Base-by-base conservation (phyloP, 1,140 invertebrate species). In the Halyomorpha halys region DNA sequence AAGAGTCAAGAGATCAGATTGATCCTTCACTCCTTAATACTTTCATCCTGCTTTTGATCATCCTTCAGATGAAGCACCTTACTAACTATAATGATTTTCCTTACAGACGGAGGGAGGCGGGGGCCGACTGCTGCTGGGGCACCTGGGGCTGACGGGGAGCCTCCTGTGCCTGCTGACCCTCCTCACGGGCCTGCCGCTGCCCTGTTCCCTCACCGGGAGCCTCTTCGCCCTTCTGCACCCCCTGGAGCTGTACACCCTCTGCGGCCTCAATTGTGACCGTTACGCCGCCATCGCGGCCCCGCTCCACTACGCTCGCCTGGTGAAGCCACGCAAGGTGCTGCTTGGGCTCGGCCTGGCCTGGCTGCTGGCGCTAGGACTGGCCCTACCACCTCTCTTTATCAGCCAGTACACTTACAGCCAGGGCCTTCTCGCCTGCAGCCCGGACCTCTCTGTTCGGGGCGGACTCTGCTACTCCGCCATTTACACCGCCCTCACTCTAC, bases 211-310 rank as follows among this genome's bases (percentile, higher is more conserved):
- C 0, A 79, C 82, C 61, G 83, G 83, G 30, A 84, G 83, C 69
- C 72, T 89, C 2, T 78, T 86, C 65, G 82, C 83, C 8, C 76
- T 87, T 0, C 74, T 90, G 15, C 86, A 89, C 69, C 85, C 86
- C 0, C 77, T 89, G 30, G 81, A 84, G 16, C 76, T 89, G 34
- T 90, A 87, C 87, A 89, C 86, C 1, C 81, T 90, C 3, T 86
- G 86, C 63, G 87, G 86, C 23, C 75, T 90, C 45, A 88, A 89
- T 71, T 87, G 85, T 67, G 87, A 89, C 75, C 79, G 86, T 65
- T 89, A 86, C 68, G 19, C 39, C 13, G 63, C 53, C 13, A 49
- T 34, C 54, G 82, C 86, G 2, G 81, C 86, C 2, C 87, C 88
- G 2, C 72, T 90, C 45, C 86, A 89, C 72, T 90, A 89, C 72